Percentiles rank a stretch among this genome's conserved stretches.
Conservation (phyloP, 2,888 invertebrate species). For the Aphodius granarius region DNA sequence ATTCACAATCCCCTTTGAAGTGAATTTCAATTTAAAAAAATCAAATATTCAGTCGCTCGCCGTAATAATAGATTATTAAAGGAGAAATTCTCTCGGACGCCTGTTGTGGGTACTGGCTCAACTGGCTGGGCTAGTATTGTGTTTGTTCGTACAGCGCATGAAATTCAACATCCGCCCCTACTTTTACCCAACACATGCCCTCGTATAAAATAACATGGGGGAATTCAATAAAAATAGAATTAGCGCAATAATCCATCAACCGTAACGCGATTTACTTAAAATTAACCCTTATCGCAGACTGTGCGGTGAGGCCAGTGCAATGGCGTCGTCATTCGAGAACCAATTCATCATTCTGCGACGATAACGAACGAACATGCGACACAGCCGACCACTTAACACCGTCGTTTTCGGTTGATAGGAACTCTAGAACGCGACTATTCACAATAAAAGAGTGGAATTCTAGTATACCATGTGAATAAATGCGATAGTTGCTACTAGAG, state of each 20-base stretch:
- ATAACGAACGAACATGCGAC: constrained; percentile 32
- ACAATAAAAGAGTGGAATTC: neutral
- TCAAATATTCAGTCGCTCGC: neutral
- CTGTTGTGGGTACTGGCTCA: neutral
- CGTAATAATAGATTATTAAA: neutral
- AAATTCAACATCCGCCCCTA: neutral
- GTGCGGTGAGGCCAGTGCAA: constrained; percentile 30
- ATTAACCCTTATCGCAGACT: constrained; percentile 31
- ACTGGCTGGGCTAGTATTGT: too few relatives aligned
- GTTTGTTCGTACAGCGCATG: neutral
- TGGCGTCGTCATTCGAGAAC: constrained; percentile 27
- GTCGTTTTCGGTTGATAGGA: neutral
- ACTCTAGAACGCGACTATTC: neutral
- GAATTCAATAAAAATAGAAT: constrained; percentile 26
- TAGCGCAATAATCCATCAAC: constrained; percentile 27
- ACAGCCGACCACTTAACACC: constrained; percentile 24
- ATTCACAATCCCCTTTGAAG: neutral
- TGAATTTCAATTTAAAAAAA: neutral
- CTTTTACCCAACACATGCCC: neutral
- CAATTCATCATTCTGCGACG: constrained; percentile 31
- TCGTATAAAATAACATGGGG: constrained; percentile 22
- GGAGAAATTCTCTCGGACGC: neutral
- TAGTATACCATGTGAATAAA: neutral
- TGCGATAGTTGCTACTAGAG: neutral
- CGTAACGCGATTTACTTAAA: constrained; percentile 27